Percentiles rank a stretch among this genome's conserved stretches.
phyloP scores from a whole-genome alignment of 1,140 invertebrate species.

The Macrocentrus cingulum region DNA sequence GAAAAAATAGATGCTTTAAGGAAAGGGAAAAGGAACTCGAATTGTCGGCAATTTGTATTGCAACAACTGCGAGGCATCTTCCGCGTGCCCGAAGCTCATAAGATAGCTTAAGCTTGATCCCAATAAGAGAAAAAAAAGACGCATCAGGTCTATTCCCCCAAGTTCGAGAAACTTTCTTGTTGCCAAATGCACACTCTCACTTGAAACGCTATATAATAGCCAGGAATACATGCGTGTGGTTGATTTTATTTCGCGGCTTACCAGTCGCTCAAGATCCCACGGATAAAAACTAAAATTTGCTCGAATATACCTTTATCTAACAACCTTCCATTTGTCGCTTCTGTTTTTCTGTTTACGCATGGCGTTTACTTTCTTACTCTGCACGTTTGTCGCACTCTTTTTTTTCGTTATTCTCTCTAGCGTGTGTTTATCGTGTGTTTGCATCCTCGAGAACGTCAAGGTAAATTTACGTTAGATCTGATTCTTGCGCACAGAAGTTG shows the following conservation, averaged over 20 bases:
- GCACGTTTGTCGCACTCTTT: no score
- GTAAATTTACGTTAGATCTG: constrained; percentile 39
- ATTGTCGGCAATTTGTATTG: constrained; percentile 32
- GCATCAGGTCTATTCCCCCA: neutral
- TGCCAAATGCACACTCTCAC: neutral
- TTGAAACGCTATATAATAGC: neutral
- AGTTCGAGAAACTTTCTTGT: neutral
- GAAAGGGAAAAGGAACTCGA: constrained; percentile 13
- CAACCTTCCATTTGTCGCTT: constrained; percentile 21
- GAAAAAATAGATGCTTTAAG: no score
- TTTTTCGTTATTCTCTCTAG: constrained; percentile 20
- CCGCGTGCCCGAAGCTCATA: constrained; percentile 13
- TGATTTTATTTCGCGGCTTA: constrained; percentile 41
- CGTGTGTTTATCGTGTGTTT: constrained; percentile 7
- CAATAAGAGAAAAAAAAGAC: neutral
- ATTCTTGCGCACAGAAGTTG: constrained; percentile 32
- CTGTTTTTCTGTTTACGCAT: neutral
- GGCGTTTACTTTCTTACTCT: neutral
- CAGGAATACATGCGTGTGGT: constrained; percentile 26
- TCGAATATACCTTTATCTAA: constrained; percentile 27
- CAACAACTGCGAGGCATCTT: no score
- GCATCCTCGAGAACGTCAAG: constrained; percentile 6
- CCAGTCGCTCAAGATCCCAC: constrained; percentile 21
- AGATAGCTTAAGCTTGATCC: constrained; percentile 24
- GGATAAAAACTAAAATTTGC: constrained; percentile 23